phyloP scores from a whole-genome alignment of 2,797 vertebrate species.

The Tiaroga cobitis region DNA sequence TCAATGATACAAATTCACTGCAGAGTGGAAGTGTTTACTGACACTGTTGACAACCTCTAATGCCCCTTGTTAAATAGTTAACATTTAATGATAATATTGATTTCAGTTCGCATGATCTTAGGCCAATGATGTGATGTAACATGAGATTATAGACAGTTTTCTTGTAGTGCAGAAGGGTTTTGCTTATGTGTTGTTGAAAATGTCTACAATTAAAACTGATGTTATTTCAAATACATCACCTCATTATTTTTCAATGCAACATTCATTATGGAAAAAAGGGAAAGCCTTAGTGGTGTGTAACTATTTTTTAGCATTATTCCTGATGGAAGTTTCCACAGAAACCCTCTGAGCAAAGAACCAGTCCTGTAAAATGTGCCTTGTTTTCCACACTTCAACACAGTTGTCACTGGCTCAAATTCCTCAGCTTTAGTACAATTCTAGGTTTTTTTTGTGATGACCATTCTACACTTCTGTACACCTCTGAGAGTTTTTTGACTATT shows the following conservation, averaged over 20 bases:
- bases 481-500: not conserved
- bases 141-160: not conserved
- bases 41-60: not conserved
- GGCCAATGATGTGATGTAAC: not conserved
- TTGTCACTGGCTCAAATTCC: not conserved
- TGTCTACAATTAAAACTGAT: not conserved
- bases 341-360: slow-evolving; percentile 14
- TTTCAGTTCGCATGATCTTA: not conserved
- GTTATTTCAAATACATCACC: not conserved
- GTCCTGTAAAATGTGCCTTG: not conserved
- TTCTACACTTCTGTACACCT: not conserved
- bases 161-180: not conserved
- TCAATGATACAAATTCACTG: not conserved
- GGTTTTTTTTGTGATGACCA: not conserved
- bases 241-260: not conserved
- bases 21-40: not conserved
- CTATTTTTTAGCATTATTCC: slow-evolving; percentile 46
- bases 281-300: not conserved
- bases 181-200: not conserved
- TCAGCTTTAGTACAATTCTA: not conserved
- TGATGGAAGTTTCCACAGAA: slow-evolving; percentile 35
- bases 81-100: not conserved
- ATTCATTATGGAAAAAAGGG: slow-evolving; percentile 4
- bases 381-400: slow-evolving; percentile 12
- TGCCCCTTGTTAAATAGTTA: not conserved